phyloP scores from a whole-genome alignment of 2,797 vertebrate species.

The Notolabrus celidotus region DNA sequence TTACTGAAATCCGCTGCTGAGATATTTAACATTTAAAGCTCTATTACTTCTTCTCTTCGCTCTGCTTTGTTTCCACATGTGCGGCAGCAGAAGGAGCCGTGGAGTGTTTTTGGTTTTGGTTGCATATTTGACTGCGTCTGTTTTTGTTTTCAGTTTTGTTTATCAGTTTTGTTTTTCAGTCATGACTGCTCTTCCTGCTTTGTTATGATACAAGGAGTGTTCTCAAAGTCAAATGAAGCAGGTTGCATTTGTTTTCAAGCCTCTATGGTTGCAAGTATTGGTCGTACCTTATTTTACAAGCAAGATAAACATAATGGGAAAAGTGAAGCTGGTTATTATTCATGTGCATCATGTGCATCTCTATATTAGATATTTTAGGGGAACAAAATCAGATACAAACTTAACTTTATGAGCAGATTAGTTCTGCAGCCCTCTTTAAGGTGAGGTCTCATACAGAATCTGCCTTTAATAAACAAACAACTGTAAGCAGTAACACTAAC shows the following conservation, averaged over 20 bases:
- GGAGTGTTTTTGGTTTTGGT: slow-evolving; percentile 2
- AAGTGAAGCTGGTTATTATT: too few relatives aligned
- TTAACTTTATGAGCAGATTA: slow-evolving; percentile 9
- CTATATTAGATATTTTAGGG: too few relatives aligned
- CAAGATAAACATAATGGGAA: too few relatives aligned
- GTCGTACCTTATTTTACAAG: too few relatives aligned
- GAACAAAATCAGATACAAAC: too few relatives aligned
- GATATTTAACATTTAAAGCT: not conserved
- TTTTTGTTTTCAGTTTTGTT: slow-evolving; percentile 14
- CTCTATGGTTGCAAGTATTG: slow-evolving; percentile 36
- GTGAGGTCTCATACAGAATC: slow-evolving; percentile 5
- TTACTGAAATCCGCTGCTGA: not conserved
- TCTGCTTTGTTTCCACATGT: not conserved
- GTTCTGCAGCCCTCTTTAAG: not conserved
- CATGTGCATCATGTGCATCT: too few relatives aligned
- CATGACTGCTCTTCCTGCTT: not conserved
- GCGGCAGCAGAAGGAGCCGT: not conserved
- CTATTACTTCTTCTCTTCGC: not conserved
- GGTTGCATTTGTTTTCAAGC: too few relatives aligned
- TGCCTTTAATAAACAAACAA: not conserved
- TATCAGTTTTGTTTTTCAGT: slow-evolving; percentile 20
- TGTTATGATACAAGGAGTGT: not conserved
- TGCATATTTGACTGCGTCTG: not conserved
- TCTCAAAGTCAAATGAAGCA: slow-evolving; percentile 22
- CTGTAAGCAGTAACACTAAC: not conserved